Conservation (phyloP, 2,888 invertebrate species). For the Rotaria socialis region DNA sequence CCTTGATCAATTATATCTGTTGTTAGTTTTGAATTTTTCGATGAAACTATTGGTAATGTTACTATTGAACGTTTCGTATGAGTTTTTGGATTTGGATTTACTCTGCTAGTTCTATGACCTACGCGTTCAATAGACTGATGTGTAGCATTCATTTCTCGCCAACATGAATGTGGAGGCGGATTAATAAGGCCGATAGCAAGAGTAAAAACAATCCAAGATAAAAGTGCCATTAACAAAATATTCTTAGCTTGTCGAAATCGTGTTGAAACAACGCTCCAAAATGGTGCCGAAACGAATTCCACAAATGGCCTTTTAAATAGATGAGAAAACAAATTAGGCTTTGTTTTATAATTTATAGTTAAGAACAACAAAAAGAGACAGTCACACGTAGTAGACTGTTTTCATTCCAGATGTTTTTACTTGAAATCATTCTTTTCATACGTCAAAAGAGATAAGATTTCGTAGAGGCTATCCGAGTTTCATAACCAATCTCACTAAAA, state of each 20-base stretch:
- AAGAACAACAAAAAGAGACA: too few relatives aligned
- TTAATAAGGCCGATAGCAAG: slow-evolving; percentile 89
- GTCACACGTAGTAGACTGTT: too few relatives aligned
- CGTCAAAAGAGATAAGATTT: too few relatives aligned
- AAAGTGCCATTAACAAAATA: slow-evolving; percentile 79
- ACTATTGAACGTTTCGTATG: slow-evolving; percentile 11
- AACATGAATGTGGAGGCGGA: slow-evolving; percentile 84
- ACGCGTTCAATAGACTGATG: slow-evolving; percentile 60
- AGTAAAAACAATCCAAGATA: slow-evolving; percentile 93
- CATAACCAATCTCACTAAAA: background rate
- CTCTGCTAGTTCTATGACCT: background rate
- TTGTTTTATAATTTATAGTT: too few relatives aligned
- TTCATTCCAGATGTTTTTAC: too few relatives aligned
- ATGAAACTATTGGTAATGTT: background rate
- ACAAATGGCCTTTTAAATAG: slow-evolving; percentile 70
- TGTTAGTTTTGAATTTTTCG: background rate
- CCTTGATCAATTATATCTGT: background rate
- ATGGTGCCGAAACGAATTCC: slow-evolving; percentile 91
- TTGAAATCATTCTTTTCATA: too few relatives aligned
- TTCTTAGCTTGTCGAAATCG: slow-evolving; percentile 65
- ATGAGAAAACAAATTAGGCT: background rate
- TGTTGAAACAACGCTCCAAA: slow-evolving; percentile 93
- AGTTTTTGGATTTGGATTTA: background rate
- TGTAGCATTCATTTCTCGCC: slow-evolving; percentile 66
- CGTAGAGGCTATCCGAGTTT: background rate